These are phyloP conservation scores for Myathropa florea DNA, from an alignment of 2,888 invertebrate genomes.

Conservation along the genomic window DNA sequence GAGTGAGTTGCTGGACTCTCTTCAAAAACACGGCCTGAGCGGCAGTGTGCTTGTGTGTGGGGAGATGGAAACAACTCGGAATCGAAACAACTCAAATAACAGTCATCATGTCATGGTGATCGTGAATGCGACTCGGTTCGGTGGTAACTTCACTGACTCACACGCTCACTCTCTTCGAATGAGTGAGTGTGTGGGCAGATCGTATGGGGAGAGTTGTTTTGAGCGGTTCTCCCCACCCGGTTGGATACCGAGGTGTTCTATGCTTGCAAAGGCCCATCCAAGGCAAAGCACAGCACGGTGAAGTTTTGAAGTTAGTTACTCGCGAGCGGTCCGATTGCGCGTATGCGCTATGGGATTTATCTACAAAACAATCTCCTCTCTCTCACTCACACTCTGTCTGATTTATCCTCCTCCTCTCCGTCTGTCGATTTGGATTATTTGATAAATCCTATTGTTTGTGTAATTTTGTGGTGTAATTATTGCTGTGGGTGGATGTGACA, in stretches of 20 bases:
- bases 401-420: background rate
- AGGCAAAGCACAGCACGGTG: conserved; percentile 23
- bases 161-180: background rate
- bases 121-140: background rate
- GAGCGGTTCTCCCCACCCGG: conserved; percentile 20
- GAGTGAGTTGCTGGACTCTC: background rate
- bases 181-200: conserved; percentile 6
- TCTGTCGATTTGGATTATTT: conserved; percentile 33
- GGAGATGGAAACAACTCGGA: conserved; percentile 42
- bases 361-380: background rate
- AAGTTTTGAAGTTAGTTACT: conserved; percentile 58
- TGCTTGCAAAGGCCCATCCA: conserved; percentile 12
- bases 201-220: conserved; percentile 56
- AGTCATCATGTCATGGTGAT: background rate
- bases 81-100: conserved; percentile 17
- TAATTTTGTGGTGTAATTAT: too few species aligned
- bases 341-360: conserved; percentile 55
- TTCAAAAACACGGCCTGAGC: too few species aligned
- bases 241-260: conserved; percentile 29
- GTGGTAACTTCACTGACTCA: conserved; percentile 3
- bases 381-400: background rate
- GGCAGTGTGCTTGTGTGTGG: too few species aligned
- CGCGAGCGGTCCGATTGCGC: conserved; percentile 68
- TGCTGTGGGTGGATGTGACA: conserved; percentile 37
- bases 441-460: background rate